Conservation (phyloP, 2,113 vertebrate genomes). For the Trichechus manatus region DNA sequence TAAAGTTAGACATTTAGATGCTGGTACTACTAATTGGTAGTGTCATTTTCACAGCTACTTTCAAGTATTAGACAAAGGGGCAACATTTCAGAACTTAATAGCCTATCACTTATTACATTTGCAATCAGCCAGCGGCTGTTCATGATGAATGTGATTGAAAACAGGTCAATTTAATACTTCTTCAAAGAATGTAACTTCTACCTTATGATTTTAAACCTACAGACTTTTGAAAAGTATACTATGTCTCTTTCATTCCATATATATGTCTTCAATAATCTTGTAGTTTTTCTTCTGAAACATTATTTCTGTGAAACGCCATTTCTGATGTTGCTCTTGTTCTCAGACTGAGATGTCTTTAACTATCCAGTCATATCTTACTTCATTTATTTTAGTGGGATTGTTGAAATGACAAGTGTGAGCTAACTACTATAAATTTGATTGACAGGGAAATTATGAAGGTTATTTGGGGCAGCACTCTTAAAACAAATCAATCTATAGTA, state of each 20-base stretch:
- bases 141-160: neutral
- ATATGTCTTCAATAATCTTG: neutral
- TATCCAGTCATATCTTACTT: constrained; percentile 49
- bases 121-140: neutral
- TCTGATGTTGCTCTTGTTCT: constrained; percentile 27
- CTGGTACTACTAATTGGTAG: neutral
- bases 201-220: neutral
- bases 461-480: neutral
- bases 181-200: neutral
- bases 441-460: constrained; percentile 60
- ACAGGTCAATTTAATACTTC: neutral
- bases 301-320: constrained; percentile 31
- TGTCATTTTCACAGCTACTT: neutral
- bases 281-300: neutral
- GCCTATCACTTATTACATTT: neutral
- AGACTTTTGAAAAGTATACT: neutral
- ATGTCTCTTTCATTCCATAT: neutral
- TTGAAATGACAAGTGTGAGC: constrained; percentile 57
- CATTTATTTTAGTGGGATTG: constrained; percentile 22
- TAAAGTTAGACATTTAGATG: neutral
- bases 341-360: constrained; percentile 3
- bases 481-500: constrained; percentile 27
- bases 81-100: neutral
- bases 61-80: neutral
- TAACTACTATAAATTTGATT: constrained; percentile 51